Evolutionary conservation across 2,113 vertebrate species (phyloP), one percentile per base, ranked within the genome.

Genomic region (Zapus hudsonius): DNA sequence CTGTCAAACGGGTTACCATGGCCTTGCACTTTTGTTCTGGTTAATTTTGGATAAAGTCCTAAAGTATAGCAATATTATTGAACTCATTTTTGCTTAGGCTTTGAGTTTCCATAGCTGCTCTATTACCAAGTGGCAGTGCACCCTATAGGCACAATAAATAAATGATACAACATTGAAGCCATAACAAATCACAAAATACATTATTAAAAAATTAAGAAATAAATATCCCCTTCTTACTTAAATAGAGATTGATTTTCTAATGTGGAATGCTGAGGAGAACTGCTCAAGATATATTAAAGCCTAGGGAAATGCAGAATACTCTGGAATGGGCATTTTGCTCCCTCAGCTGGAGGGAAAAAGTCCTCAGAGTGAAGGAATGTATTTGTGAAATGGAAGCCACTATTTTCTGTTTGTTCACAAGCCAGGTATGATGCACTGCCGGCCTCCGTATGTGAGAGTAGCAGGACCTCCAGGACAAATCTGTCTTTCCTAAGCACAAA

Each of bases 181-280:
- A 89, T 96, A 98, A 97, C 96, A 98, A 98, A 98, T 97, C 98
- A 98, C 95, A 97, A 97, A 98, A 97, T 96, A 96, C 94, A 97
- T 98, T 98, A 97, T 97, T 98, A 98, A 98, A 98, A 98, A 98
- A 98, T 97, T 97, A 97, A 97, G 93, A 98, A 98, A 98, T 97
- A 98, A 97, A 97, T 97, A 97, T 96, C 97, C 61, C 25, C 88
- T 85, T 97, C 93, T 98, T 97, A 97, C 97, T 96, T 97, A 98
- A 97, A 97, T 97, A 97, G 96, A 97, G 97, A 98, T 98, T 98
- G 97, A 98, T 98, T 98, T 98, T 98, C 94, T 97, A 97, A 97
- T 89, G 92, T 66, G 87, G 88, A 97, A 93, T 94, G 95, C 97
- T 98, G 97, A 98, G 96, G 80, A 97, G 82, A 90, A 94, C 92